A percentile compares a stretch with the other conserved stretches of the same genome.
Evolutionary conservation across 2,888 invertebrate genomes (phyloP).

Genomic region (Pterostichus niger): DNA sequence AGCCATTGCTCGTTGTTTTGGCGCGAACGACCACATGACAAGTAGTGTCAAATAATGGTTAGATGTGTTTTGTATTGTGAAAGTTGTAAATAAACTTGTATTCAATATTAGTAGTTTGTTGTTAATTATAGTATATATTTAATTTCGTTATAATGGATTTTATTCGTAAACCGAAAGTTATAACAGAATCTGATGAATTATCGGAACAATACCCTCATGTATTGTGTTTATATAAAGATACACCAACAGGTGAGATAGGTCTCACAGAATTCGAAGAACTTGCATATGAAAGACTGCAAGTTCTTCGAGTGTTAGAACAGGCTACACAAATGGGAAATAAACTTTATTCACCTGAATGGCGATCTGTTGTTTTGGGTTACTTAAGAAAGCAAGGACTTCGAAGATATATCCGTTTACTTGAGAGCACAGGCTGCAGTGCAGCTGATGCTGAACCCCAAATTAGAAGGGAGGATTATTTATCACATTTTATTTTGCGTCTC

Average conservation of each 20-base stretch:
- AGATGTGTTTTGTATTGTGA: conserved; percentile 11
- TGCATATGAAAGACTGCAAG: conserved; percentile 90
- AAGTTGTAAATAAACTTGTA: conserved; percentile 17
- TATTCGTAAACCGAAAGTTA: conserved; percentile 25
- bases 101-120: conserved; percentile 7
- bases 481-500: conserved; percentile 95
- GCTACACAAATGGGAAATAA: conserved; percentile 84
- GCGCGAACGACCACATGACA: conserved; percentile 17
- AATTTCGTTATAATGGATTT: conserved; percentile 54
- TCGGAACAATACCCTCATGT: conserved; percentile 85
- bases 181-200: conserved; percentile 73
- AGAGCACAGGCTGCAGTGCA: conserved; percentile 79
- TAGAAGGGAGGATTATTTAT: conserved; percentile 90
- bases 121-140: conserved; percentile 1
- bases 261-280: conserved; percentile 93
- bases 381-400: conserved; percentile 84
- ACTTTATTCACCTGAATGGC: conserved; percentile 84
- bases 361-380: conserved; percentile 82
- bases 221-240: conserved; percentile 87
- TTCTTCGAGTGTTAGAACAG: conserved; percentile 88
- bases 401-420: conserved; percentile 82
- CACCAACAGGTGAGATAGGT: conserved; percentile 86
- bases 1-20: conserved; percentile 31
- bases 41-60: conserved; percentile 37
- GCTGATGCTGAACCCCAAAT: conserved; percentile 83